Evolutionary conservation across 1,140 invertebrate species (phyloP).

Genomic region (Zaprionus capensis): DNA sequence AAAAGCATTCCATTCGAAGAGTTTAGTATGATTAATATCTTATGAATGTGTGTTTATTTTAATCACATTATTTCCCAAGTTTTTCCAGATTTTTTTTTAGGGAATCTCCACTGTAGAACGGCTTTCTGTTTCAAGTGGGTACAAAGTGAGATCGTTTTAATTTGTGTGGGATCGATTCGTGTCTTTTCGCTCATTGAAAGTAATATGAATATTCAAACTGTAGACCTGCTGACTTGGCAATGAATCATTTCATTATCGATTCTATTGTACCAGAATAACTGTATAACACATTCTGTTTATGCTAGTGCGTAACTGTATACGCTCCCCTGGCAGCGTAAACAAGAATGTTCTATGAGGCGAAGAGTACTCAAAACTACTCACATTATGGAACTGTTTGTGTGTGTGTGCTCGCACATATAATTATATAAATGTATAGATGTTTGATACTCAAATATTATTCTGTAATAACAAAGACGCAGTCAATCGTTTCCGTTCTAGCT

Average conservation of each 20-base stretch:
- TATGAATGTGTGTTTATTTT: background rate
- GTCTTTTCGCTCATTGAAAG: background rate
- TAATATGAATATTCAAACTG: background rate
- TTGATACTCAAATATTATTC: constrained; percentile 12
- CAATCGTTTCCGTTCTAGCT: constrained; percentile 66
- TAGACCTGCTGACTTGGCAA: constrained; percentile 4
- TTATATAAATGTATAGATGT: constrained; percentile 7
- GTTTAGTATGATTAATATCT: background rate
- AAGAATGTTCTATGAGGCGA: constrained; percentile 29
- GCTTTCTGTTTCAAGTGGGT: background rate
- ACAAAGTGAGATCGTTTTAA: background rate
- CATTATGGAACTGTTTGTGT: background rate
- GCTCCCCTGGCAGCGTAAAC: constrained; percentile 14
- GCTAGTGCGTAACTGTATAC: constrained; percentile 29
- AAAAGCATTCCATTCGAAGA: background rate
- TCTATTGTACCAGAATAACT: constrained; percentile 39
- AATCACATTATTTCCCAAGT: background rate
- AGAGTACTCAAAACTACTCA: constrained; percentile 17
- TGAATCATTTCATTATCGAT: constrained; percentile 40
- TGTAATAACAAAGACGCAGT: constrained; percentile 39
- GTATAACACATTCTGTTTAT: constrained; percentile 31
- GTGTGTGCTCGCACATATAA: background rate
- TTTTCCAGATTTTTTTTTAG: background rate
- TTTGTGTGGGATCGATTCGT: background rate
- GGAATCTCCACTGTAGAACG: background rate